A percentile compares a stretch with the other conserved stretches of the same genome.
Conservation (phyloP, 2,888 invertebrate species). For the Agrilus biguttatus region DNA sequence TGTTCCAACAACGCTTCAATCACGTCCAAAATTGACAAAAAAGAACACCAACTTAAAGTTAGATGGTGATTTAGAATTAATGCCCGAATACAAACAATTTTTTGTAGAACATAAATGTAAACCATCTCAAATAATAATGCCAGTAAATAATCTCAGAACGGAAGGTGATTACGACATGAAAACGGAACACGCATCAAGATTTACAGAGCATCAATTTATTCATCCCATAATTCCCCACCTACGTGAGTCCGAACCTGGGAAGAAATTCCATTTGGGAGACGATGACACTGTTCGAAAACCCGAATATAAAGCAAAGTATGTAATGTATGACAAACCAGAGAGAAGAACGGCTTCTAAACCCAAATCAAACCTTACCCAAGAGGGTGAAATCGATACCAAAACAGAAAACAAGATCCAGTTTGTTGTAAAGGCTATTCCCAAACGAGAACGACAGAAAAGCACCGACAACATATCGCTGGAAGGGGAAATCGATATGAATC, state of each 20-base stretch:
- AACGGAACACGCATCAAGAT: slow-evolving; percentile 30
- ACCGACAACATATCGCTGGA: slow-evolving; percentile 27
- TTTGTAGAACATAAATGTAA: slow-evolving; percentile 23
- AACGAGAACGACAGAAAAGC: slow-evolving; percentile 22
- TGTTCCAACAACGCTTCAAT: slow-evolving; percentile 28
- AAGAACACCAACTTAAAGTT: slow-evolving; percentile 32
- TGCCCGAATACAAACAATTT: slow-evolving; percentile 31
- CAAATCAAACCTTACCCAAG: slow-evolving; percentile 17
- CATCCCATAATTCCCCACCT: slow-evolving; percentile 25
- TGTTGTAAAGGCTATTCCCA: slow-evolving; percentile 12
- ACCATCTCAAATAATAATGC: slow-evolving; percentile 16
- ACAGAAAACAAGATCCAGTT: slow-evolving; percentile 17
- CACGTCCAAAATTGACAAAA: slow-evolving; percentile 29
- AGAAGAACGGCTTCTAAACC: slow-evolving; percentile 9
- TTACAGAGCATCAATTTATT: slow-evolving; percentile 18
- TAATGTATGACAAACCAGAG: slow-evolving; percentile 12
- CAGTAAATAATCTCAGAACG: slow-evolving; percentile 24
- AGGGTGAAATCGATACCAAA: slow-evolving; percentile 12
- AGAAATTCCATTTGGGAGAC: slow-evolving; percentile 7
- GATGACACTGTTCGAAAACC: slow-evolving; percentile 12
- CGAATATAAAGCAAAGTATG: slow-evolving; percentile 25
- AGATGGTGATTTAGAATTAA: slow-evolving; percentile 32
- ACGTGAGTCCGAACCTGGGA: slow-evolving; percentile 9
- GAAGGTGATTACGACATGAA: slow-evolving; percentile 31
- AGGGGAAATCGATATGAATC: slow-evolving; percentile 26